Conservation (phyloP, 2,113 vertebrate species). For the Lathamus discolor region DNA sequence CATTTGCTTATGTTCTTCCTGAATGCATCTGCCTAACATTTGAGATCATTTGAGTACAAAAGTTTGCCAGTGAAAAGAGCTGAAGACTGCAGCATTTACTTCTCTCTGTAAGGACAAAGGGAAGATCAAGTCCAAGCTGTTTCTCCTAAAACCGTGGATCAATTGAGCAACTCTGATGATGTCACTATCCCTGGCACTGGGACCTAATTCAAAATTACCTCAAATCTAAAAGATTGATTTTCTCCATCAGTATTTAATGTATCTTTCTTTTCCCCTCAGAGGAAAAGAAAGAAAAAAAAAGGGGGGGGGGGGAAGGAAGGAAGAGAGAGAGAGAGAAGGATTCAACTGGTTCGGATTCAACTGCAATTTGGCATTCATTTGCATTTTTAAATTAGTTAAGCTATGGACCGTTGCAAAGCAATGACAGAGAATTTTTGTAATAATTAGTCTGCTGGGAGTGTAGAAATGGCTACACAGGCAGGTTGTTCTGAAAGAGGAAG, state of each 20-base stretch:
- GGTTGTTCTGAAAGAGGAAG: conserved; percentile 17
- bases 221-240: conserved; percentile 52
- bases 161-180: conserved; percentile 25
- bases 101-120: conserved; percentile 16
- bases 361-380: conserved; percentile 76
- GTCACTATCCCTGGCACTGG: conserved; percentile 42
- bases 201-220: conserved; percentile 53
- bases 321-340: background rate
- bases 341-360: conserved; percentile 24
- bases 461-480: background rate
- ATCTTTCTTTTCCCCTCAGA: conserved; percentile 21
- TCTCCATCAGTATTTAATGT: conserved; percentile 43
- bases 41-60: background rate
- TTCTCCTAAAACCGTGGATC: conserved; percentile 38
- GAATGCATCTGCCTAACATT: background rate
- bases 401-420: conserved; percentile 73
- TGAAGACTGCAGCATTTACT: background rate
- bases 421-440: conserved; percentile 75
- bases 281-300: background rate
- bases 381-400: conserved; percentile 81
- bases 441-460: conserved; percentile 68
- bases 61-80: background rate
- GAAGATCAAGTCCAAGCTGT: background rate
- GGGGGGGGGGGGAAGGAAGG: background rate
- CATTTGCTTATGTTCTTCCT: background rate